Conservation (phyloP, 1,140 invertebrate species). For the Planococcus citri region DNA sequence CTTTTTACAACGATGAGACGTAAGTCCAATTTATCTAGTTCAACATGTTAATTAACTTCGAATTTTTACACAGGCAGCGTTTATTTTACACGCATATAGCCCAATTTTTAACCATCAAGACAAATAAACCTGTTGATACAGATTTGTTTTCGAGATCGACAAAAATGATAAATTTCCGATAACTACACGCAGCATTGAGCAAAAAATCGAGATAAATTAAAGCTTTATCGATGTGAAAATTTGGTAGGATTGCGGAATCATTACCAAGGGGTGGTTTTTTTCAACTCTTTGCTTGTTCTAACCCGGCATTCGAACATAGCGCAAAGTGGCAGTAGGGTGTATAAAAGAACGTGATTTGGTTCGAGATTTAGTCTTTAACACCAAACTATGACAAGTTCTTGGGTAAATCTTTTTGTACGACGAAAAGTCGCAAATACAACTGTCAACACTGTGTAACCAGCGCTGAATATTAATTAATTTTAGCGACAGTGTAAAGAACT, state of each 20-base stretch:
- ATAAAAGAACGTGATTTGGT: conserved; percentile 16
- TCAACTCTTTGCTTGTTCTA: background rate
- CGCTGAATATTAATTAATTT: conserved; percentile 18
- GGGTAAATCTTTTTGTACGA: conserved; percentile 20
- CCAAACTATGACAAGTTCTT: conserved; percentile 17
- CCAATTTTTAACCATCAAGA: too few relatives aligned
- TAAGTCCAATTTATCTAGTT: too few relatives aligned
- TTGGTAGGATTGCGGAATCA: too few relatives aligned
- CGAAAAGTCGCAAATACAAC: conserved; percentile 15
- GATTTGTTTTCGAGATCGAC: background rate
- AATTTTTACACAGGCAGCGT: too few relatives aligned
- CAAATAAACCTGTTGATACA: too few relatives aligned
- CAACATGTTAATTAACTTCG: too few relatives aligned
- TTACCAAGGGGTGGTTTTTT: background rate
- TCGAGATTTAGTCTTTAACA: conserved; percentile 18
- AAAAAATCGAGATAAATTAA: background rate
- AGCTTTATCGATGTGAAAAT: background rate
- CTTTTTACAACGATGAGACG: too few relatives aligned
- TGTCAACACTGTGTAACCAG: conserved; percentile 13
- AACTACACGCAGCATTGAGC: too few relatives aligned
- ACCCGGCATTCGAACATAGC: background rate
- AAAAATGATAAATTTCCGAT: background rate
- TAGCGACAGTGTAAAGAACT: conserved; percentile 4
- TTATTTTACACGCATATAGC: too few relatives aligned
- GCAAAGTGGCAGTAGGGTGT: background rate